Evolutionary conservation across 2,113 vertebrate species (phyloP).

Genomic region (Euleptes europaea): DNA sequence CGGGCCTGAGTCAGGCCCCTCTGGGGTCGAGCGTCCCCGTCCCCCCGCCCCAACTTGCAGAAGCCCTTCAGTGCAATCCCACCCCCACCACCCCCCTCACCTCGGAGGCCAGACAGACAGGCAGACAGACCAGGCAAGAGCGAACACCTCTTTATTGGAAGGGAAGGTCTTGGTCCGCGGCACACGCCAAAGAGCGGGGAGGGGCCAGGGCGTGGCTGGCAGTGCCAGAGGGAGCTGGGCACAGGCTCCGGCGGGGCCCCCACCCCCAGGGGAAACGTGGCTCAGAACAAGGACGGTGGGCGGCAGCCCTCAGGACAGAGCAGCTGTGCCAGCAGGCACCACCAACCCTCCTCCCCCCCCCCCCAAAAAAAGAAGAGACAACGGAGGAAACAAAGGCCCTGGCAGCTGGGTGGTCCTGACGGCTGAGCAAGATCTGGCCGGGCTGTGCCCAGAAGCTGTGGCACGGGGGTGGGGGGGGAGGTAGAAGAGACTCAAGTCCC

Average conservation of each 20-base stretch:
- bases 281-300: not conserved
- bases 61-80: not conserved
- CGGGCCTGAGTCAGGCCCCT: not conserved
- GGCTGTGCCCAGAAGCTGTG: not conserved
- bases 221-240: not conserved
- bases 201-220: not conserved
- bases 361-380: not conserved
- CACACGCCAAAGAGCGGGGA: not conserved
- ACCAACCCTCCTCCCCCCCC: not conserved
- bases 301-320: not conserved
- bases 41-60: not conserved
- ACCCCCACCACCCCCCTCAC: not conserved
- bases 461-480: not conserved
- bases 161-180: not conserved
- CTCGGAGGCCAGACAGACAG: not conserved
- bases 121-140: not conserved
- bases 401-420: not conserved
- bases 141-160: slow-evolving; percentile 19
- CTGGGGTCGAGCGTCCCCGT: no score
- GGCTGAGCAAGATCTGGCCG: not conserved
- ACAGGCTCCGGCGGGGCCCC: no score
- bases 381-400: not conserved
- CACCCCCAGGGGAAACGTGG: not conserved
- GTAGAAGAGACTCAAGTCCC: not conserved
- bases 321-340: not conserved